Evolutionary conservation across 1,140 invertebrate species (phyloP).

Genomic region (Oryctes rhinoceros): DNA sequence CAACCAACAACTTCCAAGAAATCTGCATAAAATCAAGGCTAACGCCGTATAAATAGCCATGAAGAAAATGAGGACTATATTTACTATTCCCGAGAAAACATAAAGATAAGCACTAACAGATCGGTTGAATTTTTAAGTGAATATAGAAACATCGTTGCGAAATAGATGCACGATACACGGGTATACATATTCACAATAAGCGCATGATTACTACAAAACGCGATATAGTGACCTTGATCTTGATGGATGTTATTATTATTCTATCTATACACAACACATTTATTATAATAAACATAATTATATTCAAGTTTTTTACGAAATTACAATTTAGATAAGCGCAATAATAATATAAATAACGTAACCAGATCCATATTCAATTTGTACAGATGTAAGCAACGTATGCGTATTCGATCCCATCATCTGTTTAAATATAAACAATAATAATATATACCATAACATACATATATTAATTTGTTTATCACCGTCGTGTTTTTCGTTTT

Average conservation of each 20-base stretch:
- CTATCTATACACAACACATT: neutral
- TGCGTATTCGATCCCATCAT: neutral
- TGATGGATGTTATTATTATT: conserved; percentile 3
- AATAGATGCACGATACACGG: neutral
- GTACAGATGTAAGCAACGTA: neutral
- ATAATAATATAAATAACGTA: neutral
- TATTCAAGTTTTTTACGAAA: neutral
- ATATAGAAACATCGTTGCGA: neutral
- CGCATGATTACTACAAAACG: neutral
- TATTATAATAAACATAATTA: neutral
- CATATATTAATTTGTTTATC: conserved; percentile 17
- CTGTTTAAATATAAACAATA: conserved; percentile 11
- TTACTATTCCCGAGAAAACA: too few relatives aligned
- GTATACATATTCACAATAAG: neutral
- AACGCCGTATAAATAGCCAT: too few relatives aligned
- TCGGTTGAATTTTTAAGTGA: neutral
- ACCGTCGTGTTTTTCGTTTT: neutral
- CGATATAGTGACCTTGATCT: neutral
- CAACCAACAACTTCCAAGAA: too few relatives aligned
- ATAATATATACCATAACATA: neutral
- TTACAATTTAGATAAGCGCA: neutral
- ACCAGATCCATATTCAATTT: neutral
- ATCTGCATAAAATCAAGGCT: too few relatives aligned
- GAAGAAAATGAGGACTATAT: too few relatives aligned
- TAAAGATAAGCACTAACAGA: too few relatives aligned